Conservation (phyloP, 2,113 vertebrate genomes). For the Hippotragus niger region DNA sequence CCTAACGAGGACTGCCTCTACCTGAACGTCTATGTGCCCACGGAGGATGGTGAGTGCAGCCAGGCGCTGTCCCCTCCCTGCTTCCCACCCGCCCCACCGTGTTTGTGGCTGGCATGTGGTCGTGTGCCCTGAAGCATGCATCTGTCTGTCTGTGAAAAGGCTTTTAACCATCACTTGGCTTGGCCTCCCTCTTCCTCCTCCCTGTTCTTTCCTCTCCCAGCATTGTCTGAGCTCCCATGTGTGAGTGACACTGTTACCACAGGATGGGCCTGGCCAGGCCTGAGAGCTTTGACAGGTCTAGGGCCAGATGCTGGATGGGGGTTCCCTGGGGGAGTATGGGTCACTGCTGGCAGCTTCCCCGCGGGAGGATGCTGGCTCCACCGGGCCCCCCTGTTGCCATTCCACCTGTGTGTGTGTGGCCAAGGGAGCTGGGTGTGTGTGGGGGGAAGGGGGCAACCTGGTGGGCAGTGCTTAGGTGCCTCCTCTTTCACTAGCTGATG, state of each 20-base stretch:
- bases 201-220: slow-evolving; percentile 65
- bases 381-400: slow-evolving; percentile 56
- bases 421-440: slow-evolving; percentile 52
- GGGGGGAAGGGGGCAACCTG: not conserved
- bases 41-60: slow-evolving; percentile 96
- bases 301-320: slow-evolving; percentile 60
- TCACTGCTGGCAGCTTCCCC: slow-evolving; percentile 65
- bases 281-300: slow-evolving; percentile 63
- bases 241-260: slow-evolving; percentile 73
- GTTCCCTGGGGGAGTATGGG: slow-evolving; percentile 58
- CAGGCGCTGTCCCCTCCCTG: slow-evolving; percentile 70
- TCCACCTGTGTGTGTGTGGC: slow-evolving; percentile 66
- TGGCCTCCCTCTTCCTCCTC: slow-evolving; percentile 53
- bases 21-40: slow-evolving; percentile 99
- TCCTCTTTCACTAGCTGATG: slow-evolving; percentile 75
- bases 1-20: slow-evolving; percentile 99
- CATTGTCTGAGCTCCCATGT: slow-evolving; percentile 78
- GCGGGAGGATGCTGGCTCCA: slow-evolving; percentile 64
- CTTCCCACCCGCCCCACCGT: slow-evolving; percentile 80
- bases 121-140: slow-evolving; percentile 67
- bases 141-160: slow-evolving; percentile 68
- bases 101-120: slow-evolving; percentile 73
- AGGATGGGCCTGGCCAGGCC: slow-evolving; percentile 75
- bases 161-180: slow-evolving; percentile 76
- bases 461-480: slow-evolving; percentile 66